Base-by-base conservation (phyloP, 2,888 invertebrate species). In the Neuroscelio doddi region DNA sequence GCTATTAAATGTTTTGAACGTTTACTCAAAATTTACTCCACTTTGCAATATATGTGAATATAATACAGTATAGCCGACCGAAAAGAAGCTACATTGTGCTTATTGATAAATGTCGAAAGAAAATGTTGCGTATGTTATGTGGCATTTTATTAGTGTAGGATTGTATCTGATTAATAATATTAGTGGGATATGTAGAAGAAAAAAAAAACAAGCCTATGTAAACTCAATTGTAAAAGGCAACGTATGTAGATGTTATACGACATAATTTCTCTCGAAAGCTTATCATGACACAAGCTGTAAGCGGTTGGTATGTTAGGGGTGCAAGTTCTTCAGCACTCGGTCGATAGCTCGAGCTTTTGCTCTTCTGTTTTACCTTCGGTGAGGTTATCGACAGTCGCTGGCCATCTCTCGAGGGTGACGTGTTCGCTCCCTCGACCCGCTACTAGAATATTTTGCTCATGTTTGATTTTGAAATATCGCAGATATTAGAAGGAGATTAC, bases 321-420 rank as follows among this genome's bases (percentile, higher is more conserved):
- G 80, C 80, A 80, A 80, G 75, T 77, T 78, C 74, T 76, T 72
- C 74, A 58, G 69, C 67, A 67, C 64, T 67, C 69, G 66, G 62
- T 69, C 67, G 57, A 61, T 67, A 63, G 53, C 51, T 58, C 52
- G 64, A 69, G 63, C 56, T 58, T 44, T 50, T 21, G 58, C 58
- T 58, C 55, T 61, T 70, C 66, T 75, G 64, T 69, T 77, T 85
- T 86, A 86, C 86, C 86, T 86, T 86, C 84, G 78, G 83, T 83
- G 79, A 86, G 85, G 80, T 85, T 86, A 85, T 86, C 86, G 79
- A 86, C 83, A 70, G 86, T 86, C 78, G 86, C 86, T 77, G 86
- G 85, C 76, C 85, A 80, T 78, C 82, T 80, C 75, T 78, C 82
- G 79, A 82, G 82, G 74, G 80, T 80, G 79, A 80, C 80, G 72